phyloP scores from a whole-genome alignment of 2,113 vertebrate genomes.

The Cricetomys ansorgei region DNA sequence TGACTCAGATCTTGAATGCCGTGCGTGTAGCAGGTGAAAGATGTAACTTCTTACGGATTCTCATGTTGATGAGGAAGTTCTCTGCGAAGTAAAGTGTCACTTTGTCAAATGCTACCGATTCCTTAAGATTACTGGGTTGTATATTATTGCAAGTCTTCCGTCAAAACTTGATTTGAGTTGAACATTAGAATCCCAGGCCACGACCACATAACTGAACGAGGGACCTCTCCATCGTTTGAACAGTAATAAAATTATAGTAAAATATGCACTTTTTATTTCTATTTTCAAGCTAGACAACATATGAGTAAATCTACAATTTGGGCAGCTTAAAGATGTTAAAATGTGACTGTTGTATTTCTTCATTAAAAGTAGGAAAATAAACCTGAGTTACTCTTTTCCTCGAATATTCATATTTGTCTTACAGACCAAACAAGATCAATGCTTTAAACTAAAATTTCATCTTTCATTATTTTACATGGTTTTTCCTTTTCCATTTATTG shows the following conservation, averaged over 20 bases:
- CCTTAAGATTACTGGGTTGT: not conserved
- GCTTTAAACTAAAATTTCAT: conserved; percentile 31
- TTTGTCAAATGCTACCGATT: not conserved
- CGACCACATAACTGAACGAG: conserved; percentile 22
- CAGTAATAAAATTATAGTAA: conserved; percentile 29
- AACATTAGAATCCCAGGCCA: not conserved
- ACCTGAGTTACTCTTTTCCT: not conserved
- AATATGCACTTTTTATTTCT: conserved; percentile 25
- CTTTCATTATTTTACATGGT: not conserved
- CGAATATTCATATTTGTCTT: conserved; percentile 17
- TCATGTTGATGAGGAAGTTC: not conserved
- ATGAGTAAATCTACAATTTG: not conserved
- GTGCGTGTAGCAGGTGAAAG: not conserved
- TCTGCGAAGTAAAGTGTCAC: not conserved
- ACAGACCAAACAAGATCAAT: conserved; percentile 17
- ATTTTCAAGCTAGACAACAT: conserved; percentile 35
- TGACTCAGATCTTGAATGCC: not conserved
- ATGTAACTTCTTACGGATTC: no score
- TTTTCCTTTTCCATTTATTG: conserved; percentile 44
- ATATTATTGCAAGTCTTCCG: not conserved
- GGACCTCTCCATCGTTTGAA: conserved; percentile 17
- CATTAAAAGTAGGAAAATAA: conserved; percentile 25
- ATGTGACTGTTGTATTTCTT: not conserved
- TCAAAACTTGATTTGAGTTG: conserved; percentile 13
- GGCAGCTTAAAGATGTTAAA: not conserved